Base-by-base conservation (phyloP, 1,140 invertebrate genomes). In the Bombus fervidus region DNA sequence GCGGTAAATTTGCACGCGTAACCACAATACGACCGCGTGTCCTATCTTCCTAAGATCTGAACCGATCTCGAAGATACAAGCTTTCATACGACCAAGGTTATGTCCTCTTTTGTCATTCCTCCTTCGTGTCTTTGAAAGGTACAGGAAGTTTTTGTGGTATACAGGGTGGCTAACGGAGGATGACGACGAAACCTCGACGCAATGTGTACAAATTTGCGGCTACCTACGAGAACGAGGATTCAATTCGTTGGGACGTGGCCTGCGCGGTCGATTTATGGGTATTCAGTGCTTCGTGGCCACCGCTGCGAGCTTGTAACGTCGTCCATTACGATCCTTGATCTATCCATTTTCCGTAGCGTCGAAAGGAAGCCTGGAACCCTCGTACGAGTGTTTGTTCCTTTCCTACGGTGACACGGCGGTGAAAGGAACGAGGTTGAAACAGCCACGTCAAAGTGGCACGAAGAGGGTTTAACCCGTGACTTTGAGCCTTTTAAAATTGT, bases 131-230 rank as follows among this genome's bases (percentile, higher is more conserved):
- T 62, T 77, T n/a, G 39, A 6, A 31, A n/a, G 8, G 18, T 3
- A 22, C 18, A 68, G 1, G 6, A 28, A 5, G 28, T 8, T 41
- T 10, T n/a, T 39, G 34, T 28, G 10, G 8, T 28, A 9, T 18
- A 4, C 3, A 25, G 10, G 6, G 25, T 12, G 13, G 5, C 12
- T 37, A 22, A 15, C 2, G 41, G 37, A 68, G 39, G 83, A 53
- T 22, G 76, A 53, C 69, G 83, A 31, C 37, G 64, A 31, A 39
- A 66, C 28, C 43, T 77, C 34, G 41, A 64, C 34, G 72, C 39
- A 69, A 41, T 64, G 41, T 31, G 77, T 83, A 89, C 85, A 90
- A 90, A 90, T 90, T 89, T 89, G 87, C 87, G 79, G 85, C 88
- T 90, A 90, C 86, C 89, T 87, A 86, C 85, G 84, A 82, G n/a